Conservation (phyloP, 2,888 invertebrate genomes). For the Leptopilina drosophilae region DNA sequence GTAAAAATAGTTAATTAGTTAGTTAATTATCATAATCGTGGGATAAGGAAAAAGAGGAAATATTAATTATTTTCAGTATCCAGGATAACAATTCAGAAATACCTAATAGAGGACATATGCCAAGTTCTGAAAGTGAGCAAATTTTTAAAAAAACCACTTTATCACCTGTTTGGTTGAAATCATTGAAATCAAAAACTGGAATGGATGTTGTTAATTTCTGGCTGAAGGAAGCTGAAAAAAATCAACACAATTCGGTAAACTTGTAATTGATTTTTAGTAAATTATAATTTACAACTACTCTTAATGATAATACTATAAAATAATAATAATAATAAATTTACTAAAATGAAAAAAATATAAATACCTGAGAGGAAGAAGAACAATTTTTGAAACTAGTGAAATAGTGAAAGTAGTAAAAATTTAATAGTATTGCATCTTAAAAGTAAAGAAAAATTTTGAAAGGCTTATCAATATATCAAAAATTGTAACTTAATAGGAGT, state of each 20-base stretch:
- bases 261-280: too few species aligned
- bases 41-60: background rate
- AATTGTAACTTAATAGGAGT: slow-evolving; percentile 57
- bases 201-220: slow-evolving; percentile 62
- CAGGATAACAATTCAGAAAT: background rate
- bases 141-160: slow-evolving; percentile 40
- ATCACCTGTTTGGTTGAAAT: slow-evolving; percentile 60
- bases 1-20: too few species aligned
- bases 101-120: background rate
- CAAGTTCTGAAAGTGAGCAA: background rate
- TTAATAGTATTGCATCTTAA: background rate
- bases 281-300: too few species aligned
- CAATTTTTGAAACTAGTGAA: too few species aligned
- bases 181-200: slow-evolving; percentile 60
- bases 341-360: too few species aligned
- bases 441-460: background rate
- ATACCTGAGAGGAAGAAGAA: too few species aligned
- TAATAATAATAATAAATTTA: too few species aligned
- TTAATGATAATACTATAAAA: too few species aligned
- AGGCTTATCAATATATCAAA: background rate
- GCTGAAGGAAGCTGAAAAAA: slow-evolving; percentile 59
- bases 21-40: too few species aligned
- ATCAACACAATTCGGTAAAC: slow-evolving; percentile 50
- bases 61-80: background rate
- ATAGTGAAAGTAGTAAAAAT: too few species aligned